Evolutionary conservation across 2,797 vertebrate genomes (phyloP).

Genomic region (Kryptopterus vitreolus): DNA sequence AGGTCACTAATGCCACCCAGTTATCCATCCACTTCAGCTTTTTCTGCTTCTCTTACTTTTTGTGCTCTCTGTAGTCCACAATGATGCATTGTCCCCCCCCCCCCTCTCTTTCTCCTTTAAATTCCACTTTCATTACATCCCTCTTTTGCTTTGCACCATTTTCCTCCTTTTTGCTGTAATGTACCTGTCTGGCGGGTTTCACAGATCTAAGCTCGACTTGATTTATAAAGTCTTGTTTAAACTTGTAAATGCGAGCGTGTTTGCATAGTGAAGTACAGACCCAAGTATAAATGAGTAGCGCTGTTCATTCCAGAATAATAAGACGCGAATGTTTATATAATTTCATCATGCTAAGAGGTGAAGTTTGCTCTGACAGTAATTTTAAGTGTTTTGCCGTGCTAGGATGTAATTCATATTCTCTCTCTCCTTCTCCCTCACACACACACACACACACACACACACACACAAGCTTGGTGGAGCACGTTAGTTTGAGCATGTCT

Average conservation of each 20-base stretch:
- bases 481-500: constrained; percentile 31
- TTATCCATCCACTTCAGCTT: constrained; percentile 38
- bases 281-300: neutral
- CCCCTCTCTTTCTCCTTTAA: neutral
- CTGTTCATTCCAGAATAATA: constrained; percentile 13
- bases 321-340: constrained; percentile 24
- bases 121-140: constrained; percentile 1
- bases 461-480: constrained; percentile 31
- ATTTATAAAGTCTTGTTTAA: constrained; percentile 25
- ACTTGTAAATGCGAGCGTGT: neutral
- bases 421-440: constrained; percentile 2
- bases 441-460: constrained; percentile 23
- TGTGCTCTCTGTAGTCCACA: constrained; percentile 55
- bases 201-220: neutral
- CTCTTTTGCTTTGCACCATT: neutral
- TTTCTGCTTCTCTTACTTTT: constrained; percentile 46
- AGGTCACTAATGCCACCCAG: constrained; percentile 29
- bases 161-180: neutral
- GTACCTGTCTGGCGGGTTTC: neutral
- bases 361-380: constrained; percentile 42
- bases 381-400: constrained; percentile 52
- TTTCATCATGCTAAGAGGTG: constrained; percentile 33
- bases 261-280: constrained; percentile 13
- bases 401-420: constrained; percentile 30
- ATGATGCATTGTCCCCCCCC: constrained; percentile 40